phyloP scores from a whole-genome alignment of 2,797 vertebrate species.

The Hafferia zeledoni region DNA sequence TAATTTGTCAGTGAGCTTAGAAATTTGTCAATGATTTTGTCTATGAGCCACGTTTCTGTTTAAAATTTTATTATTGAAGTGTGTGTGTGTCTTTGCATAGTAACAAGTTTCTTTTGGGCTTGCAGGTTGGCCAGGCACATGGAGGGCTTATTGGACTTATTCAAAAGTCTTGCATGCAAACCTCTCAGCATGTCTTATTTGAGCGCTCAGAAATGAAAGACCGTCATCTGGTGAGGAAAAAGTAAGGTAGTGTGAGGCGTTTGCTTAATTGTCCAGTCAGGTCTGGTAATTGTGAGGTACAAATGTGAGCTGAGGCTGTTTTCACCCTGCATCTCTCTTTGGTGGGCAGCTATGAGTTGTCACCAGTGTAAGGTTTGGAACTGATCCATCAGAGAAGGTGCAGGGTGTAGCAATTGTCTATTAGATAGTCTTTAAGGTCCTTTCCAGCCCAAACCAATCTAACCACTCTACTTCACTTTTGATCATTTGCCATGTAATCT shows the following conservation, averaged over 20 bases:
- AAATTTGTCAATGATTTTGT: background rate
- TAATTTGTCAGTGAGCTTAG: background rate
- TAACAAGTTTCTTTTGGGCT: background rate
- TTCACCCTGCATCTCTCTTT: background rate
- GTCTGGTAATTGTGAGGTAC: background rate
- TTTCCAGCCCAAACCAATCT: background rate
- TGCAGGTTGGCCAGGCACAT: slow-evolving; percentile 86
- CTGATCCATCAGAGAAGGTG: background rate
- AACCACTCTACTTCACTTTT: background rate
- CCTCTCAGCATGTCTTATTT: slow-evolving; percentile 86
- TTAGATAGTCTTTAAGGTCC: background rate
- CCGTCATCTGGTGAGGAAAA: slow-evolving; percentile 84
- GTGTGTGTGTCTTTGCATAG: background rate
- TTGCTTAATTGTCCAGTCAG: background rate
- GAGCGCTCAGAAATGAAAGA: slow-evolving; percentile 89
- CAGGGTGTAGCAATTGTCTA: background rate
- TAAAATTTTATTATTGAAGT: background rate
- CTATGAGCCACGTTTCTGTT: background rate
- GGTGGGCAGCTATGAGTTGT: background rate
- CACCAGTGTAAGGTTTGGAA: background rate
- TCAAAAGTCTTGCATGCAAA: slow-evolving; percentile 83
- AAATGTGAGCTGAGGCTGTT: background rate
- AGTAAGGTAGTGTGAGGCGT: slow-evolving; percentile 72
- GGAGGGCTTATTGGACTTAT: slow-evolving; percentile 86
- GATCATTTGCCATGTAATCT: background rate